Base-by-base conservation (phyloP, 1,140 invertebrate species). In the Zaprionus lachaisei region DNA sequence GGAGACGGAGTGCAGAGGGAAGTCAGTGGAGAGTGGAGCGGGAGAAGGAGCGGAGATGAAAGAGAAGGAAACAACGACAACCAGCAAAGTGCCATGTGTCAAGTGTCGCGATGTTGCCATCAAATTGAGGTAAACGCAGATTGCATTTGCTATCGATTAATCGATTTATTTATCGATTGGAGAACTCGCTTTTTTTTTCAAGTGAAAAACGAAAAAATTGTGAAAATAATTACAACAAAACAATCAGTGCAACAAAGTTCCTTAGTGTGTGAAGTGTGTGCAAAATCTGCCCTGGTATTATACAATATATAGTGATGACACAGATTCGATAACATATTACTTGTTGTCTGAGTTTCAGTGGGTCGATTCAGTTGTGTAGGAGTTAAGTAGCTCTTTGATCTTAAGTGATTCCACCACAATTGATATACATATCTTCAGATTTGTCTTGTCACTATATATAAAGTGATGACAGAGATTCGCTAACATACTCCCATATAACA, bases 41-140 rank as follows among this genome's bases (percentile, higher is more conserved):
- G 41, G 17, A 75, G 7, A 34, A 15, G 26, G 4, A 44, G 38
- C 2, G n/a, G 34, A 26, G 4, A 5, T 17, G 22, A 58, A 20
- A 7, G 17, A 44, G 44, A 38, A 22, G 14, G 28, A 34, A 31
- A 15, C n/a, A 60, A 26, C 24, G 37, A 15, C 66, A 51, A 44
- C 31, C 26, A 24, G 44, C n/a, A 65, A 80, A 69, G 90, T 92
- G 90, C 90, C 90, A 91, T 92, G 90, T 51, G 72, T 80, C 77
- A 92, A 92, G 73, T 92, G 90, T 72, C 90, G 90, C 56, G 76
- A 92, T 68, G 72, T 92, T 73, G 90, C 90, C 77, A 86, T 90
- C 55, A 91, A 90, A 78, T 72, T 92, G 66, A 92, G 90, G 90
- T 92, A 90, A 81, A 77, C 31, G 12, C 28, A 5, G 7, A 17